Percentiles rank a stretch among this genome's conserved stretches.
Evolutionary conservation across 2,888 invertebrate species (phyloP).

Genomic region (Dioctria rufipes): DNA sequence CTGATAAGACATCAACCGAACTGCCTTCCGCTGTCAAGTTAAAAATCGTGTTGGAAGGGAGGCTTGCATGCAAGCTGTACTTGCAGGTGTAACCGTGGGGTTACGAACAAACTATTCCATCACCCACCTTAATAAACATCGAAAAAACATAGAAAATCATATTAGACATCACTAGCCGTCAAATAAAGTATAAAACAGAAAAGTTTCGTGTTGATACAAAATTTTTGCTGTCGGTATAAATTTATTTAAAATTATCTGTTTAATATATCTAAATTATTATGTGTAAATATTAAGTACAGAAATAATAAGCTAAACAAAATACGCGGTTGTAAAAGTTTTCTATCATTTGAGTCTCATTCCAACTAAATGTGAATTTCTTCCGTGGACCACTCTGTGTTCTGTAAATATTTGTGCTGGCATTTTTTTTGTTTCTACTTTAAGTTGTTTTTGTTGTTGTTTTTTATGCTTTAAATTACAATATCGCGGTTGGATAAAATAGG

Average conservation of each 20-base stretch:
- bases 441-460: conserved; percentile 12
- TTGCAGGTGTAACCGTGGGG: too few relatives aligned
- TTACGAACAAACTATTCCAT: too few relatives aligned
- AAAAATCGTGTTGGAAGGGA: too few relatives aligned
- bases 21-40: too few relatives aligned
- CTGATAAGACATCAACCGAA: too few relatives aligned
- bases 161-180: background rate
- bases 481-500: background rate
- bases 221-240: conserved; percentile 40
- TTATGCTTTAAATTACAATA: background rate
- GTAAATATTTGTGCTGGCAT: conserved; percentile 48
- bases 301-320: background rate
- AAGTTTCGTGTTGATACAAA: conserved; percentile 33
- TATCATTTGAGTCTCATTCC: background rate
- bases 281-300: background rate
- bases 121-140: background rate
- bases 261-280: background rate
- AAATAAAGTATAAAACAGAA: conserved; percentile 35
- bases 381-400: conserved; percentile 13
- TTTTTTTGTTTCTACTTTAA: conserved; percentile 6
- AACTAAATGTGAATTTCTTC: conserved; percentile 14
- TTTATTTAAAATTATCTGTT: conserved; percentile 17
- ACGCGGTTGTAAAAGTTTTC: background rate
- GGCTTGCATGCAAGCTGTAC: too few relatives aligned
- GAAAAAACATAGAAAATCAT: background rate